Evolutionary conservation across 2,113 vertebrate species (phyloP).

Genomic region (Bambusicola thoracicus): DNA sequence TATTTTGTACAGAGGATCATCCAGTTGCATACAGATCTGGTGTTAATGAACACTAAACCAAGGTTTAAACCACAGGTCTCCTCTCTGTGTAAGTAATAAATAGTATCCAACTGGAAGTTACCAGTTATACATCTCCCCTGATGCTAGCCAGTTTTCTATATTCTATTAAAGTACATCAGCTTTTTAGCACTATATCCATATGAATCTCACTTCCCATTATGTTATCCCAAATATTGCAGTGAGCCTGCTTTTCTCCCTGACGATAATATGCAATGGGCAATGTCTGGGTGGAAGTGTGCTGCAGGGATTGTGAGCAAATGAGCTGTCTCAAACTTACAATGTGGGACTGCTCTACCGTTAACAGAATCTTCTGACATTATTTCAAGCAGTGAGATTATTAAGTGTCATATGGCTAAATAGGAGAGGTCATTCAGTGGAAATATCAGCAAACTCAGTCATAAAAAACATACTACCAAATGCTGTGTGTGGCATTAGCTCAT

Average conservation of each 20-base stretch:
- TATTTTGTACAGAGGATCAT: not conserved
- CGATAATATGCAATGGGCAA: constrained; percentile 54
- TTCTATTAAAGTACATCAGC: not conserved
- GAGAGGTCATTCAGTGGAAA: constrained; percentile 43
- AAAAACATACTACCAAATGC: constrained; percentile 5
- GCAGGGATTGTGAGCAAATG: constrained; percentile 59
- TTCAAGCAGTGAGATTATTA: constrained; percentile 61
- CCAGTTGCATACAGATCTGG: not conserved
- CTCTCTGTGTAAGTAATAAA: not conserved
- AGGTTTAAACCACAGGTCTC: not conserved
- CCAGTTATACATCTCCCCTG: not conserved
- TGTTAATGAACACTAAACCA: not conserved
- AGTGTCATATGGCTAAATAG: constrained; percentile 14
- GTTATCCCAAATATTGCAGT: constrained; percentile 5
- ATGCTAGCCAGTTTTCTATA: constrained; percentile 3
- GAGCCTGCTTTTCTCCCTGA: constrained; percentile 35
- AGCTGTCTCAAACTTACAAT: constrained; percentile 53
- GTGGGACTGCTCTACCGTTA: constrained; percentile 47
- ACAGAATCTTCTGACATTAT: constrained; percentile 56
- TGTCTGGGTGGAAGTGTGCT: constrained; percentile 50
- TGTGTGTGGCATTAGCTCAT: not conserved
- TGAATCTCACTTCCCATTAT: constrained; percentile 11
- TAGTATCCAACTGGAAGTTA: not conserved
- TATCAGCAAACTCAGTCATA: constrained; percentile 13
- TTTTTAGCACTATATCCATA: constrained; percentile 11